Evolutionary conservation across 2,113 vertebrate genomes (phyloP).

Genomic region (Tachysurus vachellii): DNA sequence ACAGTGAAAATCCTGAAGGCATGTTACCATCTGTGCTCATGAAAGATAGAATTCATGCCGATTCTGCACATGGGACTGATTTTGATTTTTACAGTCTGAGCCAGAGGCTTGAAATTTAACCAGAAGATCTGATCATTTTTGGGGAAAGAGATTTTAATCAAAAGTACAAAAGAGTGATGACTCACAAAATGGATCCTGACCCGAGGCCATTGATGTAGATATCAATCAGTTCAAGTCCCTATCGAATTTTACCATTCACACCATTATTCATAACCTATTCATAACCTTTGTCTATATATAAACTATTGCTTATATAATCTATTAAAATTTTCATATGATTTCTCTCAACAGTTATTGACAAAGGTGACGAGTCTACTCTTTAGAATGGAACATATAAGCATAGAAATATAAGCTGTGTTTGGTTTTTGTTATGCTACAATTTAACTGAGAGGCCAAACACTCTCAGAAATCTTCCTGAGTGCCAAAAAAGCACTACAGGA

Average conservation of each 20-base stretch:
- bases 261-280: not conserved
- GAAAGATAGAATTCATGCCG: constrained; percentile 31
- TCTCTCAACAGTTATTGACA: not conserved
- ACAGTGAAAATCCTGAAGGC: constrained; percentile 29
- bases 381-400: not conserved
- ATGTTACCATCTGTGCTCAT: constrained; percentile 26
- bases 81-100: constrained; percentile 36
- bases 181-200: constrained; percentile 37
- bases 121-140: constrained; percentile 29
- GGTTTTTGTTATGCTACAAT: constrained; percentile 21
- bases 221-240: not conserved
- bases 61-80: constrained; percentile 47
- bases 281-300: too few species aligned
- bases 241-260: not conserved
- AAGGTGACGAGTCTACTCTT: not conserved
- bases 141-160: constrained; percentile 31
- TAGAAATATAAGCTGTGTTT: constrained; percentile 29
- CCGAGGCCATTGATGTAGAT: not conserved
- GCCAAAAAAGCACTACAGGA: constrained; percentile 56
- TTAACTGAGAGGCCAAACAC: constrained; percentile 37
- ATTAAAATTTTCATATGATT: not conserved
- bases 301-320: not conserved
- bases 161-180: constrained; percentile 11
- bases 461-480: constrained; percentile 17
- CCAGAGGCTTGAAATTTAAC: constrained; percentile 29